Base-by-base conservation (phyloP, 1,140 invertebrate species). In the Elymnias hypermnestra region DNA sequence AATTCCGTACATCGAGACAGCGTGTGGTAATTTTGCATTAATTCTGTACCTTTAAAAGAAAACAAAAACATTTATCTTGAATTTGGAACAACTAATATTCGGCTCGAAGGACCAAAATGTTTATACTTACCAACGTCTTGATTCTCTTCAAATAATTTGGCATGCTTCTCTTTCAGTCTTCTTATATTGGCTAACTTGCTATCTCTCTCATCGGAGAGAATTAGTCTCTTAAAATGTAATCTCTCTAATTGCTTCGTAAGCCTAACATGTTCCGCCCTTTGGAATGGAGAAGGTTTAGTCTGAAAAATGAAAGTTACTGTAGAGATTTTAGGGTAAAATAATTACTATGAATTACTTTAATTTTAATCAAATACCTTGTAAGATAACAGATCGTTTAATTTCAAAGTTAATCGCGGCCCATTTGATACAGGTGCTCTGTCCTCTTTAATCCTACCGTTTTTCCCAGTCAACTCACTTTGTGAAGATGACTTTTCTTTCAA, bases 251-350 rank as follows among this genome's bases (percentile, higher is more conserved):
- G 77, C 43, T 82, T 79, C 0, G 84, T 87, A 6, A 87, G 66
- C 44, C 75, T 63, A 3, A 86, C 61, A 17, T 86, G 70, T 37
- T 86, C 78, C 10, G 83, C 57, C 38, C 83, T 69, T 73, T 86
- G 79, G 38, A 73, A 82, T 0, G 86, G 86, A n/a, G 86, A 87
- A 0, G 83, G 83, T 65, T 86, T 85, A 26, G 76, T 56, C 86
- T 87, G 65, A 19, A 72, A 75, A 48, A 8, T 14, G 14, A 35
- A 35, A 21, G 13, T 18, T 10, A 49, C 9, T 21, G n/a, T n/a
- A n/a, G n/a, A n/a, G n/a, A n/a, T n/a, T n/a, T n/a, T n/a, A n/a
- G n/a, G n/a, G n/a, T n/a, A n/a, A n/a, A n/a, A n/a, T n/a, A n/a
- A n/a, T n/a, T n/a, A n/a, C n/a, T 17, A 18, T n/a, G n/a, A 5